phyloP scores from a whole-genome alignment of 64 coral and sea anemone genomes.

The Exaiptasia diaphana region DNA sequence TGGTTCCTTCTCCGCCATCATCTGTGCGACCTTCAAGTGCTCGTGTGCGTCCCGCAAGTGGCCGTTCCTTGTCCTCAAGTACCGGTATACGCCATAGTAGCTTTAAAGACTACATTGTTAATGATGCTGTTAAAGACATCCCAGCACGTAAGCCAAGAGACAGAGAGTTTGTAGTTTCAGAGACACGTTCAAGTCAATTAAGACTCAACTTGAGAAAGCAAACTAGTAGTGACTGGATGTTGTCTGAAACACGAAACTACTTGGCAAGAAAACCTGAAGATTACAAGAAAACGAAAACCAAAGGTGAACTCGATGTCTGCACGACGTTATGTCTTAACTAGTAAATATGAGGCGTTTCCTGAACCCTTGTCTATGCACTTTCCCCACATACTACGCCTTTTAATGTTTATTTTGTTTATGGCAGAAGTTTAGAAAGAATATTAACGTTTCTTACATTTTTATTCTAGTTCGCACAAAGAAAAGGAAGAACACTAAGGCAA shows the following conservation, averaged over 20 bases:
- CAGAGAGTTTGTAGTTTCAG: constrained; percentile 1
- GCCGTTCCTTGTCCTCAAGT: constrained; percentile 51
- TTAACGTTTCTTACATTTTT: no score
- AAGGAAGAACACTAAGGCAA: no score
- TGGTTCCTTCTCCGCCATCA: constrained; percentile 71
- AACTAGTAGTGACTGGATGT: constrained; percentile 63
- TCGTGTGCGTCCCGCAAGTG: constrained; percentile 60
- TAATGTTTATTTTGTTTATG: no score
- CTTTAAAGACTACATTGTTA: constrained; percentile 89
- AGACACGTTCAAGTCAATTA: constrained; percentile 71
- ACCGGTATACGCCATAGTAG: constrained; percentile 62
- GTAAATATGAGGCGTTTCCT: no score
- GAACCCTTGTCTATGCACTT: no score
- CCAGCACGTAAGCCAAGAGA: not conserved
- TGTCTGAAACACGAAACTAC: constrained; percentile 68
- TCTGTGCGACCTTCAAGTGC: constrained; percentile 31
- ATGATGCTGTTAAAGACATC: constrained; percentile 54
- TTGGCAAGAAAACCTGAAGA: constrained; percentile 69
- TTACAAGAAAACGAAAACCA: constrained; percentile 34
- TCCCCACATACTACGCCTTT: no score
- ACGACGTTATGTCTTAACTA: no score
- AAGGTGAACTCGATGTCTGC: not conserved
- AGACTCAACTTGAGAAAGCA: constrained; percentile 65
- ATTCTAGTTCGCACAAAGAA: no score
- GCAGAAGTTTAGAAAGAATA: no score